A percentile compares a stretch with the other conserved stretches of the same genome.
phyloP scores from a whole-genome alignment of 1,140 invertebrate genomes.

The Microplitis demolitor region DNA sequence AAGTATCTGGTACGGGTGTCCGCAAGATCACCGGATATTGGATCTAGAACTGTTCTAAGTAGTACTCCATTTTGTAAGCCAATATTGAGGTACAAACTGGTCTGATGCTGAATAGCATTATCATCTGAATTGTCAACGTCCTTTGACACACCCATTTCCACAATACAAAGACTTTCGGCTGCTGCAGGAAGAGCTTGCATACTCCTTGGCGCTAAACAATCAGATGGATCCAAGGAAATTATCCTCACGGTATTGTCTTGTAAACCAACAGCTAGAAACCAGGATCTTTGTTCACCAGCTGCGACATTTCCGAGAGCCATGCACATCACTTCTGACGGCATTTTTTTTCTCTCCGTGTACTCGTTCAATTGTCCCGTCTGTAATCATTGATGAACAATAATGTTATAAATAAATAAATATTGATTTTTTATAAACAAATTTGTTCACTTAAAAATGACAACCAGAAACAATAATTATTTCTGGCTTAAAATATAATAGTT shows the following conservation, averaged over 20 bases:
- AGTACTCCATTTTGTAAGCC: constrained; percentile 95
- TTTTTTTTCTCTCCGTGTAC: constrained; percentile 95
- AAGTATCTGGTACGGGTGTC: constrained; percentile 97
- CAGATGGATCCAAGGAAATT: constrained; percentile 94
- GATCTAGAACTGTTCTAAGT: constrained; percentile 93
- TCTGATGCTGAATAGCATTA: constrained; percentile 61
- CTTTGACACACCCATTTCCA: constrained; percentile 76
- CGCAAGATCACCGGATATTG: constrained; percentile 94
- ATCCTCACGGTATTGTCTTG: constrained; percentile 97
- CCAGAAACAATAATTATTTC: neutral
- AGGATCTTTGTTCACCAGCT: constrained; percentile 90
- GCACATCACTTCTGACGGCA: constrained; percentile 96
- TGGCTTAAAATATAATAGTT: neutral
- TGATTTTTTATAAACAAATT: neutral
- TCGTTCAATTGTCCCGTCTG: constrained; percentile 97
- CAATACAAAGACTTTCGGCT: constrained; percentile 95
- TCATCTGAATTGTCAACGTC: constrained; percentile 66
- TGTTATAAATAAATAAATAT: neutral
- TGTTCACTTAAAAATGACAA: constrained; percentile 8
- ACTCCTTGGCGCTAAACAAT: constrained; percentile 90
- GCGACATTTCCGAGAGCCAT: constrained; percentile 98
- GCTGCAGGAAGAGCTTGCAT: constrained; percentile 97
- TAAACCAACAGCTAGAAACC: constrained; percentile 96
- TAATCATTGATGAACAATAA: constrained; percentile 40
- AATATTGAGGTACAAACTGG: constrained; percentile 94